Percentiles rank a stretch among this genome's conserved stretches.
Conservation (phyloP, 2,797 vertebrate genomes). For the Serranus cabrilla region DNA sequence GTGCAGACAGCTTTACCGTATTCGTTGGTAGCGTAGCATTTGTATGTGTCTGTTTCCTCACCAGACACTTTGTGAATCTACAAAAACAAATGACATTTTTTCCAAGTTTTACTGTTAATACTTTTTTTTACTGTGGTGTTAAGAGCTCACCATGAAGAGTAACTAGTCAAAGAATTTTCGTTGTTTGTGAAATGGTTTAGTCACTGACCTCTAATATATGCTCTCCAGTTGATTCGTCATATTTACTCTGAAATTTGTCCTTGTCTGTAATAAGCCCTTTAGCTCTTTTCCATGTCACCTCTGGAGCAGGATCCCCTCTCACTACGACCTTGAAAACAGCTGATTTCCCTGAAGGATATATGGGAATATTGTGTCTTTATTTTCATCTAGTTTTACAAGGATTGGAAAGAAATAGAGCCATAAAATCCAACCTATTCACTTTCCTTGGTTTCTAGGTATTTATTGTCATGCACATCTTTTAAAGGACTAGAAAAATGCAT, state of each 20-base stretch:
- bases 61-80: constrained; percentile 85
- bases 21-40: constrained; percentile 87
- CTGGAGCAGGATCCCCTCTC: constrained; percentile 86
- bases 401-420: not conserved
- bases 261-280: constrained; percentile 78
- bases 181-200: not conserved
- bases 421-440: not conserved
- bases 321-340: constrained; percentile 88
- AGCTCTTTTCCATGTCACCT: constrained; percentile 86
- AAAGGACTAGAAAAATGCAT: not conserved
- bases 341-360: constrained; percentile 82
- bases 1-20: constrained; percentile 89
- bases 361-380: not conserved
- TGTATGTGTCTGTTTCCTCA: constrained; percentile 87
- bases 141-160: not conserved
- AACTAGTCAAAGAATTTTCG: not conserved
- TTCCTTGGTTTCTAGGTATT: no score
- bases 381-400: not conserved
- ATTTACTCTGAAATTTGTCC: constrained; percentile 83
- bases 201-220: constrained; percentile 86
- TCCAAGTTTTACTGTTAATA: not conserved
- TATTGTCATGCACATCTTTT: not conserved
- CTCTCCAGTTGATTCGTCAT: constrained; percentile 79
- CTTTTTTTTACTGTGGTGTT: not conserved
- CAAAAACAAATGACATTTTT: constrained; percentile 37